Evolutionary conservation across 2,113 vertebrate genomes (phyloP), one percentile per base, ranked within the genome.

Genomic region (Perca flavescens): DNA sequence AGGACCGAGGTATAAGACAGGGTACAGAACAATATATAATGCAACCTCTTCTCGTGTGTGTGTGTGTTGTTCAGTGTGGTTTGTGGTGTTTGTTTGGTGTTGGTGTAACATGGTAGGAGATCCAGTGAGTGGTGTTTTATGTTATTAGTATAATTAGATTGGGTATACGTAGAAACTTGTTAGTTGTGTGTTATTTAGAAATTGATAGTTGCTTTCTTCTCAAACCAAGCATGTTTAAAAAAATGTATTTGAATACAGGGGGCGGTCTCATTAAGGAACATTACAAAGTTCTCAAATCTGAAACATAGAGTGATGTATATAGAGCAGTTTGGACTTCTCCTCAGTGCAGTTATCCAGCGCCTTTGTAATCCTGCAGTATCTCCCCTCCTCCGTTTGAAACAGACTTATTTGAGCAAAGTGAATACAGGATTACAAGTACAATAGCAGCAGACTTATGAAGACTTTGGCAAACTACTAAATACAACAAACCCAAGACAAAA

Each of bases 1-100:
- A 99, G 95, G 98, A 99, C 91, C 96, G 97, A 97, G 97, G 98
- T 98, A 97, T 95, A 95, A 95, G 96, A 94, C 94, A 95, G 92
- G 95, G 94, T 95, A 95, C 93, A 93, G 94, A 93, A 93, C 88
- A 82, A 85, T 53, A 92, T 91, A 89, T 90, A 87, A 90, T 71
- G 79, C 83, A 89, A 91, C 82, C 86, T 92, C 87, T 91, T 90
- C n/a, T 56, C 65, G 76, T 92, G 68, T 53, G 58, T 86, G 74
- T 17, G 50, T 60, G 83, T 91, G 72, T 9, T 25, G 25, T 25
- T 25, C 25, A 25, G 36, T 36, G 80, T 82, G 74, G 81, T 83
- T 77, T 15, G 57, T 84, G 79, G 17, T 93, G 88, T 90, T 82
- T 93, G 79, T 94, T 58, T 87, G 74, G 69, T 88, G 88, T 91